Evolutionary conservation across 2,888 invertebrate species (phyloP), one percentile per base, ranked within the genome.

Genomic region (Apodemia mormo): DNA sequence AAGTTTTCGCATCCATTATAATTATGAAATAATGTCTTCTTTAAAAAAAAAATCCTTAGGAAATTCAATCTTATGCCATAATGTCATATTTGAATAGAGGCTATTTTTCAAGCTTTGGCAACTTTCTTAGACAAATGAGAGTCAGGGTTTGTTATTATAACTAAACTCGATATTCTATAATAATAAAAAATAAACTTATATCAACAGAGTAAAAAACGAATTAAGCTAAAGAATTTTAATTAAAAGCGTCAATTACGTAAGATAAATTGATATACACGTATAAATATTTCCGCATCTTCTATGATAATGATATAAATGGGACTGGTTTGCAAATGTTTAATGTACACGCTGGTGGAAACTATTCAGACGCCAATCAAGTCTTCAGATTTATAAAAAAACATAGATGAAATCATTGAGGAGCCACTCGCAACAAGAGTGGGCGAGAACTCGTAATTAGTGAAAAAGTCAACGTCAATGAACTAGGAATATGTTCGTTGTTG

Each of bases 381-480:
- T 68, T 73, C 69, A 75, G 75, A 77, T 75, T 81, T 82, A 81
- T 82, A 85, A 77, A 79, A 22, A 76, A 78, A 80, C 75, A 78
- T 71, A 77, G 78, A 85, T 80, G 84, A 83, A 87, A 82, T 76
- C 77, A 77, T 77, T 75, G 73, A 75, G 76, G 78, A 80, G 80
- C 79, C 82, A 80, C 82, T 83, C 83, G 78, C 82, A 80, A 75
- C 74, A 76, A 74, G 80, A 78, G 87, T 85, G 82, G 86, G 85
- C 85, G 86, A 85, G 78, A 85, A 79, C 76, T 80, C 79, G 83
- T 81, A 86, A 90, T 90, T 89, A 90, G 82, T 78, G 74, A 78
- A 76, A 76, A 75, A 73, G 79, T 79, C 73, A 81, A 84, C 86
- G 85, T 85, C 87, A 86, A 81, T 80, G 78, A 82, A 84, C 81